Percentiles rank a stretch among this genome's conserved stretches.
Conservation (phyloP, 1,140 invertebrate genomes). For the Pseudomyrmex cubaensis region DNA sequence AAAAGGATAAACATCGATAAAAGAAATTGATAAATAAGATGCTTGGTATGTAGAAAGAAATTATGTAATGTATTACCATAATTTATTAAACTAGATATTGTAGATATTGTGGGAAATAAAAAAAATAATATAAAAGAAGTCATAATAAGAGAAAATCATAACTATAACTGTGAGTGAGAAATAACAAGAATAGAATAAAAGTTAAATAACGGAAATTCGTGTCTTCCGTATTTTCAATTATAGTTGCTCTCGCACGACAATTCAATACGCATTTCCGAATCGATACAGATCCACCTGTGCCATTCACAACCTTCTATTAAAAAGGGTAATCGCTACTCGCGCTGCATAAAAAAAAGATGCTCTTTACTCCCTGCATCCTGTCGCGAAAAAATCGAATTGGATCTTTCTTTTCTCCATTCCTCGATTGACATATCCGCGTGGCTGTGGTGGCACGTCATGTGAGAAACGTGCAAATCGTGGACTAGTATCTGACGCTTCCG, state of each 20-base stretch:
- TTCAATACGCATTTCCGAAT: constrained; percentile 28
- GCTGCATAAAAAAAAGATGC: not conserved
- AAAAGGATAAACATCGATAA: too few relatives aligned
- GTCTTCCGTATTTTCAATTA: constrained; percentile 15
- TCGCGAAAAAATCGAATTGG: constrained; percentile 27
- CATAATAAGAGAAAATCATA: too few relatives aligned
- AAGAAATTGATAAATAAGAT: too few relatives aligned
- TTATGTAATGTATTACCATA: too few relatives aligned
- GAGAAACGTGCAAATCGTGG: constrained; percentile 76
- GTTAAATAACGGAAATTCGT: not conserved
- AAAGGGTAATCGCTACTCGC: not conserved
- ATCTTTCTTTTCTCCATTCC: constrained; percentile 19
- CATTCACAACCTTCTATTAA: too few relatives aligned
- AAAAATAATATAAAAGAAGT: too few relatives aligned
- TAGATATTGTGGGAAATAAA: too few relatives aligned
- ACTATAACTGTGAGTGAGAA: not conserved
- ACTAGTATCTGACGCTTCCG: constrained; percentile 37
- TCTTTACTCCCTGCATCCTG: constrained; percentile 25
- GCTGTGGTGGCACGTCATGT: constrained; percentile 70
- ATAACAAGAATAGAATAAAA: not conserved
- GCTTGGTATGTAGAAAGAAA: too few relatives aligned
- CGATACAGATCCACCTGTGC: constrained; percentile 4
- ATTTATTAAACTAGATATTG: too few relatives aligned
- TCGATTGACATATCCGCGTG: constrained; percentile 76
- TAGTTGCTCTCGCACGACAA: not conserved